These are phyloP conservation scores for Eubasilissa regina DNA, from an alignment of 1,140 invertebrate genomes.

Conservation along the genomic window DNA sequence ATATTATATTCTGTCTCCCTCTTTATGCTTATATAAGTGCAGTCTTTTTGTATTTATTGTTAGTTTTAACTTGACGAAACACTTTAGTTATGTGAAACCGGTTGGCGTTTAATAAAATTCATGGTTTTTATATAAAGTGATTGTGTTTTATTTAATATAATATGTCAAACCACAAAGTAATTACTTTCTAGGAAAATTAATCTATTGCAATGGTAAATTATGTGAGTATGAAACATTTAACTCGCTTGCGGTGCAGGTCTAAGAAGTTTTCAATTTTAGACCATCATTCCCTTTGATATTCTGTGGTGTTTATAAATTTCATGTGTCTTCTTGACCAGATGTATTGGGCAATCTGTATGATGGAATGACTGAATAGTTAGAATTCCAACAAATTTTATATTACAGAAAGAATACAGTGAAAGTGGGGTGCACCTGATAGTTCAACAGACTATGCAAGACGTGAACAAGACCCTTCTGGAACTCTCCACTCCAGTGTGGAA, in stretches of 20 bases:
- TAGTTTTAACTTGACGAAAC: too few species aligned
- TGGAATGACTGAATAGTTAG: background rate
- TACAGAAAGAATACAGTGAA: background rate
- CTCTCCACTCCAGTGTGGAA: slow-evolving; percentile 1
- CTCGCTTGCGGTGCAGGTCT: background rate
- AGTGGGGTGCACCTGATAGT: background rate
- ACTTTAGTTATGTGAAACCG: too few species aligned
- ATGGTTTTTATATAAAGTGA: too few species aligned
- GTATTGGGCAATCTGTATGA: too few species aligned
- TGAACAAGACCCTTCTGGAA: slow-evolving; percentile 10
- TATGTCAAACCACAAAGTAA: too few species aligned
- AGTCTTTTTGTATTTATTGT: too few species aligned
- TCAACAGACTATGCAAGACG: background rate
- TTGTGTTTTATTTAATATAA: too few species aligned
- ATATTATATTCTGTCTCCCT: too few species aligned
- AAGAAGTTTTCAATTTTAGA: background rate
- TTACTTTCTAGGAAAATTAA: too few species aligned
- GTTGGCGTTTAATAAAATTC: too few species aligned
- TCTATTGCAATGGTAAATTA: too few species aligned
- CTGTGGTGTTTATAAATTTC: background rate
- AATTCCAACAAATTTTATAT: background rate
- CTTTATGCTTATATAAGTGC: too few species aligned
- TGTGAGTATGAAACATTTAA: background rate
- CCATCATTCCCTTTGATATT: background rate
- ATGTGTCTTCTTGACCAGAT: background rate